Evolutionary conservation across 1,140 invertebrate genomes (phyloP), one percentile per base, ranked within the genome.

Genomic region (Nylanderia fulva): DNA sequence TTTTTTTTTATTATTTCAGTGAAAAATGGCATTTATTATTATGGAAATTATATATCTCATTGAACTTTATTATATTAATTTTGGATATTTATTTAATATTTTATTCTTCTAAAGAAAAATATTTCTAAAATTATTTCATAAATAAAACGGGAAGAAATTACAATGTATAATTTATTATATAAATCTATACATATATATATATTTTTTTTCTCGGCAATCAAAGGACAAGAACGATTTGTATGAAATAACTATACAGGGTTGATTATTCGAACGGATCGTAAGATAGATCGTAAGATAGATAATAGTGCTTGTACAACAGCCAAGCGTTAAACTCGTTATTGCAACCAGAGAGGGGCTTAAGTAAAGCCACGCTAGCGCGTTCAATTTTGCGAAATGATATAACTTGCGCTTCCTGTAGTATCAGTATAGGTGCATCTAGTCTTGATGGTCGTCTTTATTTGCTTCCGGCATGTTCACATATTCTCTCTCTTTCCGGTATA

Each of bases 331-430:
- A 84, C 45, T 63, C 58, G 66, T 85, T 76, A 61, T 69, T 77
- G 56, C 58, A 84, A 82, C 33, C 72, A 33, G 39, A 60, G 58
- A 8, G 39, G 27, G 33, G 80, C 66, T 79, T 66, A 84, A 72
- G 52, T 45, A 60, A 76, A 85, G 39, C 72, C 56, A 84, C 39
- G 56, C 84, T 79, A 84, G 75, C 86, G 72, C 52, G 58, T 79
- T 66, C 52, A 87, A 79, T 72, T 88, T 77, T 60, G 52, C 27
- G 42, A 88, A 88, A 76, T 85, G 75, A 85, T 85, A 85, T 85
- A 77, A 85, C 76, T 85, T 75, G 69, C 21, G 33, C 54, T 84
- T 11, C 42, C 42, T 15, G 33, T 56, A 66, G 36, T 64, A 33
- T 69, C 42, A 36, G 42, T 52, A 58, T 24, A 74, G 52, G 42